These are phyloP conservation scores for Anneissia japonica DNA, from an alignment of 35 echinoderm and acorn worm genomes.

Conservation along the genomic window DNA sequence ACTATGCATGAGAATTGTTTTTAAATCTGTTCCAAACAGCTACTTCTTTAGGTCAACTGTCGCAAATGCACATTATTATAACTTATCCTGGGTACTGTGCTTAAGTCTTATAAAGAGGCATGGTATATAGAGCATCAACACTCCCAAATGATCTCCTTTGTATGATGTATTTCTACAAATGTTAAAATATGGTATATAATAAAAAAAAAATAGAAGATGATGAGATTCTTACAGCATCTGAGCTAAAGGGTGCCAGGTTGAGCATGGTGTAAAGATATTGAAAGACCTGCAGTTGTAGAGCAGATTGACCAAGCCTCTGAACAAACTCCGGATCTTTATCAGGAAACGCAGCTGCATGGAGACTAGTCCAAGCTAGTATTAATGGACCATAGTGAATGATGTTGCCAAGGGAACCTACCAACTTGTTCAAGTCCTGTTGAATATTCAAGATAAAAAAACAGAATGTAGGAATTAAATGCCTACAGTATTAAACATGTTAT, in stretches of 20 bases:
- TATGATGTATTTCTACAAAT: no score
- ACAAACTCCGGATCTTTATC: conserved; percentile 28
- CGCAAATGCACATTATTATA: no score
- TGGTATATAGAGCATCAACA: no score
- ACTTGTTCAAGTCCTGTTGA: conserved; percentile 52
- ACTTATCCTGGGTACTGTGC: no score
- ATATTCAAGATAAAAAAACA: no score
- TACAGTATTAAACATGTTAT: no score
- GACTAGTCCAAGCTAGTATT: conserved; percentile 60
- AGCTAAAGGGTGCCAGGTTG: neutral
- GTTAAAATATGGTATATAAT: neutral
- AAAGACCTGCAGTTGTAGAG: conserved; percentile 70
- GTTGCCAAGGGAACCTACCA: conserved; percentile 35
- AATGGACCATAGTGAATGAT: conserved; percentile 54
- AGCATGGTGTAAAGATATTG: conserved; percentile 47
- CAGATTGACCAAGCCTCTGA: conserved; percentile 61
- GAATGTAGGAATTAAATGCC: no score
- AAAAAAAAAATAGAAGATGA: neutral
- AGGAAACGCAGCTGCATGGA: conserved; percentile 52
- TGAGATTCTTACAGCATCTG: conserved; percentile 42
- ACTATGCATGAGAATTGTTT: no score
- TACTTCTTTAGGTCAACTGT: no score
- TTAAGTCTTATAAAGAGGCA: no score
- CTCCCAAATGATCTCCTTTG: no score
- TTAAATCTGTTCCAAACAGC: no score